phyloP scores from a whole-genome alignment of 1,140 invertebrate species.

The Pseudomyrmex gracilis region DNA sequence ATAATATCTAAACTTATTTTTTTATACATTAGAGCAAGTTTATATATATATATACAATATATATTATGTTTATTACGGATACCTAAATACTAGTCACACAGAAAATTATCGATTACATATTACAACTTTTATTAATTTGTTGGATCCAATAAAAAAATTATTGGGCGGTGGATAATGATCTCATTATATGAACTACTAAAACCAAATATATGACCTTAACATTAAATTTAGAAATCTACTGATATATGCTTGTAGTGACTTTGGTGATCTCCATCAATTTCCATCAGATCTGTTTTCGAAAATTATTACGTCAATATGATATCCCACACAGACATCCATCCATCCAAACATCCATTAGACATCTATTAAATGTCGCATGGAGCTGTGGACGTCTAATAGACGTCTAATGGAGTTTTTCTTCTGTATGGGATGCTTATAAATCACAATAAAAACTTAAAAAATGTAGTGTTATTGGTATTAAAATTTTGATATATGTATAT shows the following conservation, averaged over 20 bases:
- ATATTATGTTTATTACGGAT: neutral
- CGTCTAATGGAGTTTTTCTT: too few relatives aligned
- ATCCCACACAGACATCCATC: too few relatives aligned
- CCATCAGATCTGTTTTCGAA: slow-evolving; percentile 47
- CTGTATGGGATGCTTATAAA: too few relatives aligned
- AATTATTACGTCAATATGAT: neutral
- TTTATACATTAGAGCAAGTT: slow-evolving; percentile 4
- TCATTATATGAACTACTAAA: neutral
- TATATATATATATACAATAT: slow-evolving; percentile 42
- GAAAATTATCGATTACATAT: neutral
- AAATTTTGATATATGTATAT: slow-evolving; percentile 2
- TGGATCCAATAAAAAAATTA: slow-evolving; percentile 6
- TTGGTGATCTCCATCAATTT: slow-evolving; percentile 50
- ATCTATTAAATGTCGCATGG: too few relatives aligned
- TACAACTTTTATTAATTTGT: neutral
- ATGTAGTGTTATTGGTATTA: neutral
- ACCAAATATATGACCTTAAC: neutral
- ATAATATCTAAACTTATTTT: slow-evolving; percentile 32
- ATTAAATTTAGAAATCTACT: neutral
- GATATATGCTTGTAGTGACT: slow-evolving; percentile 32
- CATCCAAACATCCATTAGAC: too few relatives aligned
- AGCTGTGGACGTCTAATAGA: too few relatives aligned
- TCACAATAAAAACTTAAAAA: slow-evolving; percentile 2
- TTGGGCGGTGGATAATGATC: neutral
- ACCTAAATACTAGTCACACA: neutral